Conservation (phyloP, 2,113 vertebrate genomes). For the Pelmatolapia mariae region DNA sequence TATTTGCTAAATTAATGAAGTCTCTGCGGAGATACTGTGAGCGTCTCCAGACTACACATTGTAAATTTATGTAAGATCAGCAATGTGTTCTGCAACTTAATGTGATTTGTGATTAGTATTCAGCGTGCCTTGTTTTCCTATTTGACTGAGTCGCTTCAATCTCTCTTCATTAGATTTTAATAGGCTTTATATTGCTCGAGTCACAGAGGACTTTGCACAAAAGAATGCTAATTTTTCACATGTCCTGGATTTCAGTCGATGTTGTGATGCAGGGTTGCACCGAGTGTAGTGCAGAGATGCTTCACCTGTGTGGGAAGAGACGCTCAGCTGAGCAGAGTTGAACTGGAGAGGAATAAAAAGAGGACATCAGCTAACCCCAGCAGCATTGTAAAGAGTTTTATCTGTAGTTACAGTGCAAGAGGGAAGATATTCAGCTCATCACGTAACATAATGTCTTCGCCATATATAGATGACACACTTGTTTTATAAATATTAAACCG, state of each 20-base stretch:
- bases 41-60: not conserved
- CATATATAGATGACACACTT: not conserved
- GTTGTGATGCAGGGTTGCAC: not conserved
- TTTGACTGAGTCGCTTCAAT: constrained; percentile 29
- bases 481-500: not conserved
- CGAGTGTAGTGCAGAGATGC: not conserved
- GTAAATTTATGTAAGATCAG: constrained; percentile 17
- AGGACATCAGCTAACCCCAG: not conserved
- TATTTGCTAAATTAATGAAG: constrained; percentile 4
- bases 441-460: not conserved
- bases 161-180: constrained; percentile 45
- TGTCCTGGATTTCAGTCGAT: not conserved
- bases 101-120: constrained; percentile 44
- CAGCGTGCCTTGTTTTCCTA: constrained; percentile 4
- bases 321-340: not conserved
- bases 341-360: not conserved
- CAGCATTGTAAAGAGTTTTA: not conserved
- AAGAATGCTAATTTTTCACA: constrained; percentile 6
- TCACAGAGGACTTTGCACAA: constrained; percentile 24
- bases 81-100: constrained; percentile 2
- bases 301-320: constrained; percentile 22
- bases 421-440: not conserved
- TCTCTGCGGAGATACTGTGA: not conserved
- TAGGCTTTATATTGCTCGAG: constrained; percentile 21
- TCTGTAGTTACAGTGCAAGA: not conserved